Conservation (phyloP, 2,797 vertebrate genomes). For the Macrochelys suwanniensis region DNA sequence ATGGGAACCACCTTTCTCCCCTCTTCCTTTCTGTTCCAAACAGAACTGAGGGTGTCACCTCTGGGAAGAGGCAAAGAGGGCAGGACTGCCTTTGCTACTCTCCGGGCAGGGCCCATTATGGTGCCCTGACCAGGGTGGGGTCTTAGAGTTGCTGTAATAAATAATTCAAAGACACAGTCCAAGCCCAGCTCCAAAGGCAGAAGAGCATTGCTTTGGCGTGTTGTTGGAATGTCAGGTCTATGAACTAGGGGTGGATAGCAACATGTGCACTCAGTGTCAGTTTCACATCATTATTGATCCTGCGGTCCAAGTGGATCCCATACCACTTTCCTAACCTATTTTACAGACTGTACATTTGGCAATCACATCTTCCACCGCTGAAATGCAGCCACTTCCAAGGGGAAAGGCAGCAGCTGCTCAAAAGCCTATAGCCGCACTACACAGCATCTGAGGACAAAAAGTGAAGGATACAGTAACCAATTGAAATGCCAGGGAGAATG, state of each 20-base stretch:
- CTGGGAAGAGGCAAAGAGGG: rapidly evolving
- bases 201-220: too few species aligned
- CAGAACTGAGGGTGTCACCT: neutral
- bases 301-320: rapidly evolving
- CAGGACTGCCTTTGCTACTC: neutral
- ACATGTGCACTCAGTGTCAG: neutral
- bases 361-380: neutral
- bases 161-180: neutral
- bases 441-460: neutral
- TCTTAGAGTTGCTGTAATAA: too few species aligned
- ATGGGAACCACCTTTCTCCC: conserved; percentile 24
- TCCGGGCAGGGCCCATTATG: too few species aligned
- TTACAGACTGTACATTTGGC: rapidly evolving
- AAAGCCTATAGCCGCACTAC: neutral
- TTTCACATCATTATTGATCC: neutral
- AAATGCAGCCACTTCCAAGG: neutral
- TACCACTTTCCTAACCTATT: rapidly evolving
- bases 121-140: too few species aligned
- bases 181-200: too few species aligned
- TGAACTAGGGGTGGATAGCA: too few species aligned
- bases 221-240: too few species aligned
- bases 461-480: rapidly evolving
- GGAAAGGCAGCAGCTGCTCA: neutral
- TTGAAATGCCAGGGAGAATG: neutral
- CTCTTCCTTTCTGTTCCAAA: rapidly evolving